phyloP scores from a whole-genome alignment of 37 sponge, comb jelly and placozoan species.

The Trichoplax adhaerens region DNA sequence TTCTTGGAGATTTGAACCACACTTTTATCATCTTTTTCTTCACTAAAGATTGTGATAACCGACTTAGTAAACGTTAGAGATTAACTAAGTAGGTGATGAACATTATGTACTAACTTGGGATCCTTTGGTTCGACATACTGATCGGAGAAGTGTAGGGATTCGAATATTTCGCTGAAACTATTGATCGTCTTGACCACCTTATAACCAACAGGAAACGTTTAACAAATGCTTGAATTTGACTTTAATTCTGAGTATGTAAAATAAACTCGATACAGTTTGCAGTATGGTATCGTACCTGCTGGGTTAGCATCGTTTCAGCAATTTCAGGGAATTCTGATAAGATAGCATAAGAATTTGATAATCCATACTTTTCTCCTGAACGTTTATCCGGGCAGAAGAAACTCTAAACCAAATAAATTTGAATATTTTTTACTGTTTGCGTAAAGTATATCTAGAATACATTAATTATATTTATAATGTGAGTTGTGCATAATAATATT shows the following conservation, averaged over 20 bases:
- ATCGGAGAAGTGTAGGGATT: constrained; percentile 46
- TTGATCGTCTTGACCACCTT: constrained; percentile 7
- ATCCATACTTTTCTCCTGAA: constrained; percentile 5
- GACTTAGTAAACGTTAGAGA: constrained; percentile 2
- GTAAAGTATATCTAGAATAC: no score
- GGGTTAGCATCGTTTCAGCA: constrained; percentile 17
- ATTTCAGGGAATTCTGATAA: constrained; percentile 27
- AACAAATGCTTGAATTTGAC: no score
- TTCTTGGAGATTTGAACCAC: constrained; percentile 22
- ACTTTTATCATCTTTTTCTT: constrained; percentile 30
- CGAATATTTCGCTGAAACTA: constrained; percentile 11
- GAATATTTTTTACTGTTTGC: background rate
- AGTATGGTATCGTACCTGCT: background rate
- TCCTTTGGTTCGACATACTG: constrained; percentile 45
- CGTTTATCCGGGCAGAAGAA: constrained; percentile 17
- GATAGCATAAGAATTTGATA: constrained; percentile 10
- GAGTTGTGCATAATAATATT: background rate
- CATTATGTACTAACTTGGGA: constrained; percentile 19
- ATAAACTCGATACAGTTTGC: no score
- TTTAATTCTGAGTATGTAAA: no score
- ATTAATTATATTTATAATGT: no score
- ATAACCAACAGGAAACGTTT: no score
- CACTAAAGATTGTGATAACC: background rate
- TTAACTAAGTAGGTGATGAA: constrained; percentile 2
- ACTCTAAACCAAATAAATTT: constrained; percentile 11